These are phyloP conservation scores for Caenorhabditis macrosperma DNA, from an alignment of 2,888 invertebrate species.

Conservation along the genomic window DNA sequence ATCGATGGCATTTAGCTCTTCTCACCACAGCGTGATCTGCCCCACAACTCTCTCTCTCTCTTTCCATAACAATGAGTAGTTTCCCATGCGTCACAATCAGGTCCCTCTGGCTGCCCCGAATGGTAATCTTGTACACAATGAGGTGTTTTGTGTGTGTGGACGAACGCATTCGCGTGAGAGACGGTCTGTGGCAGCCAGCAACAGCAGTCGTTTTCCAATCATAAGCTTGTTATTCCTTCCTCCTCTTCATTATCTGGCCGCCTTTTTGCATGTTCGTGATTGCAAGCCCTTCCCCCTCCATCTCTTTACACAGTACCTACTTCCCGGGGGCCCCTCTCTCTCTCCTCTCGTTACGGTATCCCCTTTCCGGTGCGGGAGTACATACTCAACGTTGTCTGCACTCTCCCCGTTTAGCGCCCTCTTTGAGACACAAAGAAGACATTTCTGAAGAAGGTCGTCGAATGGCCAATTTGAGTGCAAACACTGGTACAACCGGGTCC, in stretches of 20 bases:
- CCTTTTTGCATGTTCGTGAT: constrained; percentile 29
- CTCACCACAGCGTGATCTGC: neutral
- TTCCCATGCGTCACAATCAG: constrained; percentile 47
- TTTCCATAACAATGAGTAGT: constrained; percentile 31
- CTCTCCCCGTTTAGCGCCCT: constrained; percentile 43
- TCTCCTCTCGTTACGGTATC: constrained; percentile 32
- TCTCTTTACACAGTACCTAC: constrained; percentile 8
- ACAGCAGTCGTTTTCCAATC: neutral
- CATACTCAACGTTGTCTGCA: constrained; percentile 38
- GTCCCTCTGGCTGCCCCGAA: constrained; percentile 31
- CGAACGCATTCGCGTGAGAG: neutral
- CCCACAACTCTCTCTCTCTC: constrained; percentile 14
- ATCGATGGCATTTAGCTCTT: too few relatives aligned
- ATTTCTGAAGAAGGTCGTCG: constrained; percentile 46
- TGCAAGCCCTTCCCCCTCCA: neutral
- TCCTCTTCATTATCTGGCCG: constrained; percentile 42
- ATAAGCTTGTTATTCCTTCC: constrained; percentile 44
- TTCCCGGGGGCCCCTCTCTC: too few relatives aligned
- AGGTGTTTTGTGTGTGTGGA: constrained; percentile 45
- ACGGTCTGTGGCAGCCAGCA: neutral
- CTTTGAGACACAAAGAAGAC: constrained; percentile 38
- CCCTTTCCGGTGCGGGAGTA: constrained; percentile 38
- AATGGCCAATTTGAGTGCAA: constrained; percentile 49
- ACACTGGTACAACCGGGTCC: constrained; percentile 28
- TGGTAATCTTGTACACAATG: constrained; percentile 55